These are phyloP conservation scores for Forbesichthys papilliferus DNA, from an alignment of 2,113 vertebrate species.

Conservation along the genomic window DNA sequence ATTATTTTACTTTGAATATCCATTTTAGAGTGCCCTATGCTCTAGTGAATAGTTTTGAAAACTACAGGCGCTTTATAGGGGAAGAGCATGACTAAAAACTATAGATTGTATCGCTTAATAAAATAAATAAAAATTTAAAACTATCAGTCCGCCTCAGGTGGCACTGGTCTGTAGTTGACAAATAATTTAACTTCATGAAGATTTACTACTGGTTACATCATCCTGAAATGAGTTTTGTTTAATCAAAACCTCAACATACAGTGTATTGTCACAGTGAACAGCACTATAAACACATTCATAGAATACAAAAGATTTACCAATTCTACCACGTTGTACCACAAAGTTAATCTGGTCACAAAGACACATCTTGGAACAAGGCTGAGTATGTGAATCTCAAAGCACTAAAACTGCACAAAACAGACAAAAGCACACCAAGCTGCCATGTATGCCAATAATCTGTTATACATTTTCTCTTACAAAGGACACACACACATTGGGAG, in stretches of 20 bases:
- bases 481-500: neutral
- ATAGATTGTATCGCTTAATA: too few species aligned
- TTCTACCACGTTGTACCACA: constrained; percentile 39
- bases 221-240: constrained; percentile 2
- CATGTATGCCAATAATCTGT: constrained; percentile 24
- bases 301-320: neutral
- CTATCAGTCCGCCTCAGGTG: too few species aligned
- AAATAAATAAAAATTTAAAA: too few species aligned
- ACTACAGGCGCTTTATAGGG: too few species aligned
- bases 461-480: too few species aligned
- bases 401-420: constrained; percentile 50
- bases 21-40: too few species aligned
- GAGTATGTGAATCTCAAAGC: constrained; percentile 46
- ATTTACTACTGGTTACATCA: neutral
- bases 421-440: constrained; percentile 37
- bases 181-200: neutral
- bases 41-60: too few species aligned
- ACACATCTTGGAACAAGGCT: constrained; percentile 43
- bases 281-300: constrained; percentile 10
- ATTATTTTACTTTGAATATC: too few species aligned
- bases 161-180: too few species aligned
- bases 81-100: too few species aligned
- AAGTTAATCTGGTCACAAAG: constrained; percentile 22
- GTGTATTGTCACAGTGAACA: constrained; percentile 72
- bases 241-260: constrained; percentile 17